Evolutionary conservation across 2,797 vertebrate genomes (phyloP).

Genomic region (Sebastes reedi): DNA sequence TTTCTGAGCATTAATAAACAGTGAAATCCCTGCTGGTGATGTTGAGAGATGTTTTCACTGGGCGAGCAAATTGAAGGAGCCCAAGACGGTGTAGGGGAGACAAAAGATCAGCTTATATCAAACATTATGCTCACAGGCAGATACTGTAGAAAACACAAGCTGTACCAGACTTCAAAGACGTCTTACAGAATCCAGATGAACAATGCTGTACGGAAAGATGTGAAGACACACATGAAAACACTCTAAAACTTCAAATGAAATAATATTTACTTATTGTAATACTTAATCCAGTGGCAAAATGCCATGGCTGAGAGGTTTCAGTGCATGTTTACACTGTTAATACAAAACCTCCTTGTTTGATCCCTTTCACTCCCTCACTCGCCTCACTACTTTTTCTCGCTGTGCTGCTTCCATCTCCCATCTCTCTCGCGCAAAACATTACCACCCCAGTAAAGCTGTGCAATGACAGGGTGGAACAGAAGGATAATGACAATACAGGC

Average conservation of each 20-base stretch:
- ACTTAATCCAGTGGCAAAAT: not conserved
- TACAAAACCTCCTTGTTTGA: constrained; percentile 15
- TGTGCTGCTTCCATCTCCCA: constrained; percentile 4
- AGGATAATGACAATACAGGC: constrained; percentile 37
- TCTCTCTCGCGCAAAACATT: constrained; percentile 19
- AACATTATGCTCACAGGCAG: constrained; percentile 20
- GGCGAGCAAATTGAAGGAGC: constrained; percentile 47
- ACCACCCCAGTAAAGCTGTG: constrained; percentile 13
- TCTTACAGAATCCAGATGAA: not conserved
- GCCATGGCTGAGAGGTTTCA: constrained; percentile 7
- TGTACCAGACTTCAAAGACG: not conserved
- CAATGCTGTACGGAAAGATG: not conserved
- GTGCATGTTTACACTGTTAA: constrained; percentile 5
- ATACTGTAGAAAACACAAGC: constrained; percentile 19
- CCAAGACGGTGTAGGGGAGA: constrained; percentile 11
- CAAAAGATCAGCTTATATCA: constrained; percentile 37
- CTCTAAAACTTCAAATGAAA: not conserved
- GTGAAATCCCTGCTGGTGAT: constrained; percentile 37
- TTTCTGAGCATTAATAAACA: constrained; percentile 48
- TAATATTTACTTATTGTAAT: constrained; percentile 4
- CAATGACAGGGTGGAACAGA: constrained; percentile 40
- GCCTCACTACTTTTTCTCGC: constrained; percentile 7
- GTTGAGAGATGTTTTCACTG: constrained; percentile 31
- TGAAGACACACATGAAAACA: constrained; percentile 9
- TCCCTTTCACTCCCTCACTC: not conserved